Conservation (phyloP, 2,797 vertebrate genomes). For the Lepus oiostolus region DNA sequence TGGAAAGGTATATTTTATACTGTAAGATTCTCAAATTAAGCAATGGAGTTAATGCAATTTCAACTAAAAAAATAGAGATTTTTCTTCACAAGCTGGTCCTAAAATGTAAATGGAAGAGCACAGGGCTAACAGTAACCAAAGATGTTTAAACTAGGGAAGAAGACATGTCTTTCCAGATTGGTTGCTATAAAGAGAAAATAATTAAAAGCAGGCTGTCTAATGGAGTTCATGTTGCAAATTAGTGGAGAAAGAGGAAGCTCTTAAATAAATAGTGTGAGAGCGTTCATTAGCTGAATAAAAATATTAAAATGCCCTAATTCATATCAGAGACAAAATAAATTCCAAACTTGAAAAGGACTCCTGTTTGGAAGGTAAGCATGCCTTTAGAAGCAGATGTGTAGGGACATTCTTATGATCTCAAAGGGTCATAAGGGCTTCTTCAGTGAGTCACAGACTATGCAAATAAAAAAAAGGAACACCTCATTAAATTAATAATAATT, state of each 20-base stretch:
- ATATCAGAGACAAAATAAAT: not conserved
- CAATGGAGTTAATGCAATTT: constrained; percentile 8
- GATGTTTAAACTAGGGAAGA: not conserved
- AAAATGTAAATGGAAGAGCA: constrained; percentile 31
- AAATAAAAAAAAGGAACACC: constrained; percentile 9
- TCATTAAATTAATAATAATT: constrained; percentile 25
- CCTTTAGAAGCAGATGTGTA: not conserved
- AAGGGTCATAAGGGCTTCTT: not conserved
- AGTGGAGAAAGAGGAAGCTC: not conserved
- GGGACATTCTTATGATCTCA: not conserved
- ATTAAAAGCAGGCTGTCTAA: not conserved
- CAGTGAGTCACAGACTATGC: not conserved
- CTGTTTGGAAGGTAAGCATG: constrained; percentile 30
- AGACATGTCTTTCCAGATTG: not conserved
- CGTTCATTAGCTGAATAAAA: not conserved
- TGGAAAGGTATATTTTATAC: not conserved
- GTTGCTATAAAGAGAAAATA: not conserved
- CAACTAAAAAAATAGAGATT: not conserved
- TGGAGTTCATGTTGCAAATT: not conserved
- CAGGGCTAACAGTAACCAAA: not conserved
- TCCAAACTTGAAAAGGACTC: not conserved
- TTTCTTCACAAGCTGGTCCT: not conserved
- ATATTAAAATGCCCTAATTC: constrained; percentile 6
- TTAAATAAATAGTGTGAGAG: not conserved
- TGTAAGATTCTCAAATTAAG: constrained; percentile 1